Percentiles rank a stretch among this genome's conserved stretches.
These are phyloP conservation scores for Craseonycteris thonglongyai DNA, from an alignment of 2,113 vertebrate genomes.

Conservation along the genomic window DNA sequence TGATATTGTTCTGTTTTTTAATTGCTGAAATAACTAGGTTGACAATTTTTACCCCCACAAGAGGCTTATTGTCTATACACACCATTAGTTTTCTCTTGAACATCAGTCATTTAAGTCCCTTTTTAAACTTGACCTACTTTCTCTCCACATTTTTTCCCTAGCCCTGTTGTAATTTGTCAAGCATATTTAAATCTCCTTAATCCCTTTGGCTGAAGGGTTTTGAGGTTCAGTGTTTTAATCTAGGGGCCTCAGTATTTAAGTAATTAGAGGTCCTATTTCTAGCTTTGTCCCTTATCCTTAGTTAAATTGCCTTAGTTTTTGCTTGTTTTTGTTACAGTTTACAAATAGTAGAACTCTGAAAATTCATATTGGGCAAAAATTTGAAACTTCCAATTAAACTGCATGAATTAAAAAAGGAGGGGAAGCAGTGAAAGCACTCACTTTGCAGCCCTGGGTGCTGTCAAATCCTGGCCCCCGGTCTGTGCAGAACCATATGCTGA, in stretches of 20 bases:
- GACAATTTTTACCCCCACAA: neutral
- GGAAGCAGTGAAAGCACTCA: too few relatives aligned
- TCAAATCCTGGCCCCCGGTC: too few relatives aligned
- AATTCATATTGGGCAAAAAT: neutral
- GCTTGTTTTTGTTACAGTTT: neutral
- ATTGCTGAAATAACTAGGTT: neutral
- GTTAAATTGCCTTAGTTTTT: constrained; percentile 7
- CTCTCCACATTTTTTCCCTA: neutral
- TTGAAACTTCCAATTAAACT: neutral
- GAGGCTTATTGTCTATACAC: neutral
- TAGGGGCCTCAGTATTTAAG: constrained; percentile 53
- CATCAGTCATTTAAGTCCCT: neutral
- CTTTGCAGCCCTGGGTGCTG: too few relatives aligned
- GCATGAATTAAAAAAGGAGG: neutral
- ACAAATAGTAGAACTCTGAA: constrained; percentile 24
- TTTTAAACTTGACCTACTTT: constrained; percentile 43
- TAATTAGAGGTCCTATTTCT: constrained; percentile 63
- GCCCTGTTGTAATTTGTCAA: constrained; percentile 53
- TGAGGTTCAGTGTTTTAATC: constrained; percentile 62
- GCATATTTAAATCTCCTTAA: constrained; percentile 55
- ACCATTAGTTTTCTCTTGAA: neutral
- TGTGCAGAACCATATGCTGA: too few relatives aligned
- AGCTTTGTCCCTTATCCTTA: constrained; percentile 34
- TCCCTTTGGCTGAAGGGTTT: constrained; percentile 43
- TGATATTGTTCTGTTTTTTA: constrained; percentile 19